Evolutionary conservation across 1,140 invertebrate genomes (phyloP).

Genomic region (Drusus annulatus): DNA sequence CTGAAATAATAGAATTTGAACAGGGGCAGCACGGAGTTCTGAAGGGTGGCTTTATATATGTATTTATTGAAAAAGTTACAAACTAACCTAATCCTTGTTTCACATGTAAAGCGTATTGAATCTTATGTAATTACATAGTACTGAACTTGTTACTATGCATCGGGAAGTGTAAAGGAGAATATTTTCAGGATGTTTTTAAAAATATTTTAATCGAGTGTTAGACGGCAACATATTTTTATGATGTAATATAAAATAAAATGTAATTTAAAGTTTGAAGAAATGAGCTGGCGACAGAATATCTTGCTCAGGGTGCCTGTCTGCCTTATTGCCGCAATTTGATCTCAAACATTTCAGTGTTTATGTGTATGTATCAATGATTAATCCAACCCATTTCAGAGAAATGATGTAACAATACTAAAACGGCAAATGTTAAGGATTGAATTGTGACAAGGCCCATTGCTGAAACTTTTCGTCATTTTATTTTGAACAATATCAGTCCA

Average conservation of each 20-base stretch:
- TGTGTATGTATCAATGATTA: not conserved
- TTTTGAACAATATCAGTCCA: constrained; percentile 1
- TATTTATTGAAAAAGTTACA: too few species aligned
- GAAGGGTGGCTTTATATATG: too few species aligned
- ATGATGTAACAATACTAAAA: not conserved
- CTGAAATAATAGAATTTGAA: too few species aligned
- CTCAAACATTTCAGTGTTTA: constrained; percentile 8
- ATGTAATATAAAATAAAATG: not conserved
- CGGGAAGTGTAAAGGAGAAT: not conserved
- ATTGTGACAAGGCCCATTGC: constrained; percentile 38
- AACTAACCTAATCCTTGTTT: too few species aligned
- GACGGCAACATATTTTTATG: not conserved
- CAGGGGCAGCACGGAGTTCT: too few species aligned
- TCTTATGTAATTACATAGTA: not conserved
- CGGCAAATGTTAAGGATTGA: constrained; percentile 10
- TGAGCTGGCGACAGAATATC: constrained; percentile 14
- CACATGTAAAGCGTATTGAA: not conserved
- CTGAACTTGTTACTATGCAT: not conserved
- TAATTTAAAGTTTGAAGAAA: constrained; percentile 11
- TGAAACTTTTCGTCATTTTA: constrained; percentile 17
- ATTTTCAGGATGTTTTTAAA: not conserved
- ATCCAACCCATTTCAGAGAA: not conserved
- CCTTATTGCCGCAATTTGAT: constrained; percentile 27
- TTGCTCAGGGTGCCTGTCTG: constrained; percentile 37
- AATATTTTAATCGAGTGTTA: not conserved